These are phyloP conservation scores for Mus caroli DNA, from an alignment of 2,797 vertebrate genomes.

Conservation along the genomic window DNA sequence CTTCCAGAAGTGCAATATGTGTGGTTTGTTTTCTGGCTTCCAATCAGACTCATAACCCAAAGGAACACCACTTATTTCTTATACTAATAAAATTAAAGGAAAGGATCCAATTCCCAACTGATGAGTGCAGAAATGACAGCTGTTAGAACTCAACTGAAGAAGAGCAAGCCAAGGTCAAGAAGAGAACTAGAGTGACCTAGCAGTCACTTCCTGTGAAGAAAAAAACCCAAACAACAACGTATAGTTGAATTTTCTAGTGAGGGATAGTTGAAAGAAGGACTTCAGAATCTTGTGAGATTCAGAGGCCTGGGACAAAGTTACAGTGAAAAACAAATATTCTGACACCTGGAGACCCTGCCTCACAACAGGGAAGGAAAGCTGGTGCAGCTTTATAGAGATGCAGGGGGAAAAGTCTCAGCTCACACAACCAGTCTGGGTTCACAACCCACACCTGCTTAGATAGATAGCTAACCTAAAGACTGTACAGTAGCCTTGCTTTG, in stretches of 20 bases:
- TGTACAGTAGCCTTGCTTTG: neutral
- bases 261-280: neutral
- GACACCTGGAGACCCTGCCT: neutral
- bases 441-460: neutral
- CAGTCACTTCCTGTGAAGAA: neutral
- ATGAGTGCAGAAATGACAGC: neutral
- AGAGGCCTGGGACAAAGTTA: neutral
- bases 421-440: neutral
- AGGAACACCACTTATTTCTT: constrained; percentile 23
- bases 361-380: neutral
- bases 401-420: neutral
- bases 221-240: neutral
- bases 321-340: neutral
- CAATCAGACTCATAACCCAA: neutral
- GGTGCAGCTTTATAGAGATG: neutral
- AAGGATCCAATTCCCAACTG: neutral
- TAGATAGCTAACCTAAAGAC: neutral
- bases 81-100: constrained; percentile 8
- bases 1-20: constrained; percentile 79
- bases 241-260: neutral
- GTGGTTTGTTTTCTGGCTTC: constrained; percentile 77
- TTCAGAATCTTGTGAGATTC: neutral
- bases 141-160: constrained; percentile 6
- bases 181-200: neutral
- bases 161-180: neutral